Evolutionary conservation across 2,113 vertebrate genomes (phyloP).

Genomic region (Mellivora capensis): DNA sequence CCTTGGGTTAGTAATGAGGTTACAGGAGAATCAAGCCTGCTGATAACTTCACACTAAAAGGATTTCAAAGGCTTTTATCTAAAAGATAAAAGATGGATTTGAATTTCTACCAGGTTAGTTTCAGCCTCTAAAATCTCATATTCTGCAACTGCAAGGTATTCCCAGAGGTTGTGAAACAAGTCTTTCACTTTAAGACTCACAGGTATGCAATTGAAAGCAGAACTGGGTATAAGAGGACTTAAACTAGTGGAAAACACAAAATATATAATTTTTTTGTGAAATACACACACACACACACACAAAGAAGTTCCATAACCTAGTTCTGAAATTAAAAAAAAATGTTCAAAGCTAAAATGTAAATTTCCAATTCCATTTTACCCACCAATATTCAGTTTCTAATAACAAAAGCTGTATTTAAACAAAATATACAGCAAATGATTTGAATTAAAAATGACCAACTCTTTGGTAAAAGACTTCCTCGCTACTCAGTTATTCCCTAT

Average conservation of each 20-base stretch:
- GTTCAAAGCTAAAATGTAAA: neutral
- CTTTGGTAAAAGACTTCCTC: neutral
- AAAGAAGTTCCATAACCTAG: neutral
- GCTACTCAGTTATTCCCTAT: neutral
- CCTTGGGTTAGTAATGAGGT: conserved; percentile 13
- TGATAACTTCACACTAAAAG: conserved; percentile 64
- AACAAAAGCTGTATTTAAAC: neutral
- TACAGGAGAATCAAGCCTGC: conserved; percentile 49
- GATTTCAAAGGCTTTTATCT: conserved; percentile 69
- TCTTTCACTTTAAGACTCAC: conserved; percentile 22
- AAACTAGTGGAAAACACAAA: conserved; percentile 30
- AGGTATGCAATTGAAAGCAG: conserved; percentile 34
- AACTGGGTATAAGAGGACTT: conserved; percentile 11
- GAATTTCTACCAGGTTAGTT: conserved; percentile 68
- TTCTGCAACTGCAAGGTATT: conserved; percentile 7
- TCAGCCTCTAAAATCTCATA: conserved; percentile 52
- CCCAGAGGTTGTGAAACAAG: conserved; percentile 51
- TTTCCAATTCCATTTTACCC: neutral
- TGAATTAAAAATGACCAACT: neutral
- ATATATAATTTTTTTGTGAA: conserved; percentile 46
- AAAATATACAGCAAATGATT: neutral
- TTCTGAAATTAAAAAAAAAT: conserved; percentile 16
- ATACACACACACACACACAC: neutral
- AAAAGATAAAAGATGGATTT: conserved; percentile 72
- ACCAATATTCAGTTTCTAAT: neutral